These are phyloP conservation scores for Willisornis vidua DNA, from an alignment of 2,113 vertebrate genomes.

Conservation along the genomic window DNA sequence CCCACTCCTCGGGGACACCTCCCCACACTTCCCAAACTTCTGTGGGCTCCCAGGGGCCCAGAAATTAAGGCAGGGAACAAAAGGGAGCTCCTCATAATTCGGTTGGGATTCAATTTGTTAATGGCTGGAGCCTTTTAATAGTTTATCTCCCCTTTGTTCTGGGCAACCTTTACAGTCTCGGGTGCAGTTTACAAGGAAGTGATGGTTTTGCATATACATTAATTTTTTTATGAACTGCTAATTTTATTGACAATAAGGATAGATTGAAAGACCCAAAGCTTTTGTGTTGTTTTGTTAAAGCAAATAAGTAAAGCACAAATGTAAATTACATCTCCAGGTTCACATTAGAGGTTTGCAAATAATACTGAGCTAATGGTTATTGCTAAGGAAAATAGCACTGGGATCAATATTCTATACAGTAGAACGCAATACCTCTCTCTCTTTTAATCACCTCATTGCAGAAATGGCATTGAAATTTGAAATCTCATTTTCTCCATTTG, in stretches of 20 bases:
- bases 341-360: slow-evolving; percentile 85
- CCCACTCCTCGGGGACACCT: not conserved
- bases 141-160: slow-evolving; percentile 56
- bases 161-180: slow-evolving; percentile 65
- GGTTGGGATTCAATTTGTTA: slow-evolving; percentile 49
- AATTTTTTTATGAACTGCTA: slow-evolving; percentile 78
- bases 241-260: slow-evolving; percentile 84
- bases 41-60: not conserved
- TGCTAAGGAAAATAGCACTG: slow-evolving; percentile 95
- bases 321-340: slow-evolving; percentile 84
- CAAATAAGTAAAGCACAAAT: slow-evolving; percentile 84
- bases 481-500: slow-evolving; percentile 92
- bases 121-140: slow-evolving; percentile 60
- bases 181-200: slow-evolving; percentile 74
- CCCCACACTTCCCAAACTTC: not conserved
- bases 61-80: not conserved
- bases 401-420: slow-evolving; percentile 95
- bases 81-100: slow-evolving; percentile 44
- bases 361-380: slow-evolving; percentile 94
- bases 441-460: slow-evolving; percentile 95
- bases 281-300: slow-evolving; percentile 84
- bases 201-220: slow-evolving; percentile 78
- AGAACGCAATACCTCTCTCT: slow-evolving; percentile 92
- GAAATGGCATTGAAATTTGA: slow-evolving; percentile 94
- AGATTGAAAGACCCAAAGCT: slow-evolving; percentile 80